Conservation (phyloP, 2,888 invertebrate genomes). For the Artemia sinica region DNA sequence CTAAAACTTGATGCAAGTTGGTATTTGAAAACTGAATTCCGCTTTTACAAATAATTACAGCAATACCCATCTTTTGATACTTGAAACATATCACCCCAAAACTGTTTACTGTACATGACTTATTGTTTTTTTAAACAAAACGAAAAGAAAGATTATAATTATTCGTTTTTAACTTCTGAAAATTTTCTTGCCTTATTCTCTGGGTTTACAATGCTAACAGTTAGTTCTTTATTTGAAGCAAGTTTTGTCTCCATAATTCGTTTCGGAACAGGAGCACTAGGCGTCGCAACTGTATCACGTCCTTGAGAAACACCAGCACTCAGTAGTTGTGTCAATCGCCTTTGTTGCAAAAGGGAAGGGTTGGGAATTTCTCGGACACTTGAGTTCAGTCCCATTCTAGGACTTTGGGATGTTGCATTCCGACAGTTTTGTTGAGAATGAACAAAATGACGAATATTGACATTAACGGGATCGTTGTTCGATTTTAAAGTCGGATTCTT, state of each 20-base stretch:
- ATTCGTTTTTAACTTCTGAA: conserved; percentile 4
- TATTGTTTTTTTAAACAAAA: too few species aligned
- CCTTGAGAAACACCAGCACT: neutral
- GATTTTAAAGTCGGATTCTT: neutral
- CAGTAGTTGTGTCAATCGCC: conserved; percentile 8
- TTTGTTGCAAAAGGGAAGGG: neutral
- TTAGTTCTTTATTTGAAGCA: conserved; percentile 13
- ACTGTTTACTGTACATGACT: too few species aligned
- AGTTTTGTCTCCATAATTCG: neutral
- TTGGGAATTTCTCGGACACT: conserved; percentile 2
- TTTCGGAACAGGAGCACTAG: neutral
- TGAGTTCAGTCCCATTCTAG: neutral
- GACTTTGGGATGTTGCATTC: neutral
- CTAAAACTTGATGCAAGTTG: too few species aligned
- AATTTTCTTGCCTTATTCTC: neutral
- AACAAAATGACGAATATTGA: neutral
- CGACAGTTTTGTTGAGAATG: neutral
- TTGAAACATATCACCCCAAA: too few species aligned
- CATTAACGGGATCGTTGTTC: neutral
- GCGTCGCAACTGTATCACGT: neutral
- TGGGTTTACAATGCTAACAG: conserved; percentile 7
- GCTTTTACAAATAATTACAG: too few species aligned
- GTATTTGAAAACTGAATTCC: too few species aligned
- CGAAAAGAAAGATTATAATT: neutral
- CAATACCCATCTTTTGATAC: too few species aligned